Base-by-base conservation (phyloP, 2,888 invertebrate genomes). In the Chouioia cunea region DNA sequence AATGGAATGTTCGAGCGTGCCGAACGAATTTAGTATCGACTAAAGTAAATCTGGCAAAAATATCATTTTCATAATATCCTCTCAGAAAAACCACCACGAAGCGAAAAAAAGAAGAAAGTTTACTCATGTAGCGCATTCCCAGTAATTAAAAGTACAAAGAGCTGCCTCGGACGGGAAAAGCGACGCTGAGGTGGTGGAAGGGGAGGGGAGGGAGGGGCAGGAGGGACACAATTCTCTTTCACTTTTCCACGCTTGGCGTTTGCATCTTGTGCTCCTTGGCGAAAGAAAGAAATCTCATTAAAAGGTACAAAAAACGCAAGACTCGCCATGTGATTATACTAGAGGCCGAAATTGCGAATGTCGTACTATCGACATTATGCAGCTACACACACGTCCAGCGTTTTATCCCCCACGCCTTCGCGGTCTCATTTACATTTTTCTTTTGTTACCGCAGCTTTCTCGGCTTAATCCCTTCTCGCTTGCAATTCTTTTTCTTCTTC, bases 231-330 rank as follows among this genome's bases (percentile, higher is more conserved):
- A 59, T 59, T 70, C 22, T 53, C 53, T 3, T 4, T 4, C 20
- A 18, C 62, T 22, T 71, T 71, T 50, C 27, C 62, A 52, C 44
- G 16, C 6, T 6, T 36, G 10, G 36, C 36, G 44, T 63, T 71
- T 67, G 48, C 67, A 67, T 65, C 56, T 60, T 65, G 60, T n/a
- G 22, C 43, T 12, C 65, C 59, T 15, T 54, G 27, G 36, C 36
- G 36, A 44, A 62, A 71, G 43, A 65, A 69, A 66, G 58, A 64
- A 73, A 73, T 73, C 65, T 73, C 69, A 69, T 73, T 73, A 73
- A 69, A 73, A 73, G 58, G 50, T 20, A 50, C 48, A 56, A 58
- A n/a, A 69, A 69, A 66, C 52, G 44, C 18, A 53, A 48, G 53
- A 14, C 65, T n/a, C 18, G 44, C 46, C 14, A 46, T 22, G 23